Percentiles rank a stretch among this genome's conserved stretches.
Evolutionary conservation across 2,797 vertebrate genomes (phyloP).

Genomic region (Meda fulgida): DNA sequence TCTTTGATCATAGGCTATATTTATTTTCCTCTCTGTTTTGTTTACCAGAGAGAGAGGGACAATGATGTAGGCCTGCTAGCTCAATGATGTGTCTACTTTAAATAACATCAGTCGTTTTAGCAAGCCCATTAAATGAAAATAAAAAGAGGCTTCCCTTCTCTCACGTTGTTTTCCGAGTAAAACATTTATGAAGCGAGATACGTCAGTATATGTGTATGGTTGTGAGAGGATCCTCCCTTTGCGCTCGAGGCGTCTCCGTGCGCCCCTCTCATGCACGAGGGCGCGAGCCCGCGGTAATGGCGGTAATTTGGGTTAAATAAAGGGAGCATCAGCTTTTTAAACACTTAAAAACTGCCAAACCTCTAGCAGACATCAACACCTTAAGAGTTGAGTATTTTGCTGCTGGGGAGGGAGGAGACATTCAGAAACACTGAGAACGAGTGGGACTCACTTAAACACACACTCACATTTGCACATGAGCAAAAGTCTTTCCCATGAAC

Average conservation of each 20-base stretch:
- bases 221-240: conserved; percentile 53
- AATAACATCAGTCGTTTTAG: conserved; percentile 4
- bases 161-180: conserved; percentile 44
- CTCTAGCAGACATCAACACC: conserved; percentile 14
- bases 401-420: conserved; percentile 49
- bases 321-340: conserved; percentile 52
- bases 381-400: conserved; percentile 21
- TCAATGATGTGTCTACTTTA: conserved; percentile 6
- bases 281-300: conserved; percentile 52
- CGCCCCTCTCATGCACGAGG: conserved; percentile 48
- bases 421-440: conserved; percentile 15
- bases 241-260: conserved; percentile 48
- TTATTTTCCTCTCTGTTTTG: not conserved
- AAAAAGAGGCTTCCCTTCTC: conserved; percentile 35
- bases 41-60: not conserved
- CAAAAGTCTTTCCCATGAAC: not conserved
- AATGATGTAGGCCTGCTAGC: conserved; percentile 5
- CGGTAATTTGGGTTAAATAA: conserved; percentile 64
- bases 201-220: conserved; percentile 51
- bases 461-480: conserved; percentile 6
- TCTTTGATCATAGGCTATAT: not conserved
- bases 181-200: conserved; percentile 47
- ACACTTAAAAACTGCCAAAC: conserved; percentile 47
- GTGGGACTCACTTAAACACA: not conserved
- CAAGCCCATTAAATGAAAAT: conserved; percentile 26